phyloP scores from a whole-genome alignment of 2,797 vertebrate species.

The Basileuterus tristriatus region DNA sequence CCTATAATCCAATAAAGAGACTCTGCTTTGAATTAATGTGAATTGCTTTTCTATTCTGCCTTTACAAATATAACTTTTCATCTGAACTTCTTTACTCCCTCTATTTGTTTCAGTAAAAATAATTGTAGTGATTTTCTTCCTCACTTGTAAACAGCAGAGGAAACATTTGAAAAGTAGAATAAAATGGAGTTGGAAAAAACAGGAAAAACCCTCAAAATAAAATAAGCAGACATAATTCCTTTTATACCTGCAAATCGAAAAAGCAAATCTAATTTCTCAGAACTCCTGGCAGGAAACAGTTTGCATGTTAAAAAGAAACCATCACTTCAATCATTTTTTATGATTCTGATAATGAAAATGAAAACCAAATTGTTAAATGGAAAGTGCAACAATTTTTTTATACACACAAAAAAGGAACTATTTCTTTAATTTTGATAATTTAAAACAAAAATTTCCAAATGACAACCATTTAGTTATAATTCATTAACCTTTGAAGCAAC shows the following conservation, averaged over 20 bases:
- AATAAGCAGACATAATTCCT: slow-evolving; percentile 26
- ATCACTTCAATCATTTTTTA: slow-evolving; percentile 68
- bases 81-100: slow-evolving; percentile 58
- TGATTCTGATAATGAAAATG: slow-evolving; percentile 70
- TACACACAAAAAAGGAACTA: slow-evolving; percentile 42
- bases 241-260: slow-evolving; percentile 50
- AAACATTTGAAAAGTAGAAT: slow-evolving; percentile 21
- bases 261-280: slow-evolving; percentile 57
- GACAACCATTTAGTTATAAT: slow-evolving; percentile 64
- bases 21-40: slow-evolving; percentile 79
- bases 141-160: slow-evolving; percentile 33
- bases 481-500: slow-evolving; percentile 23
- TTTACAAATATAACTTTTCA: slow-evolving; percentile 72
- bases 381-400: slow-evolving; percentile 62
- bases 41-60: slow-evolving; percentile 62
- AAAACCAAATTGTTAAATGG: slow-evolving; percentile 67
- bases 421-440: slow-evolving; percentile 71
- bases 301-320: slow-evolving; percentile 70
- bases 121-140: slow-evolving; percentile 49
- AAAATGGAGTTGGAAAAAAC: background rate
- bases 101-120: slow-evolving; percentile 68
- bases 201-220: background rate
- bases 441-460: slow-evolving; percentile 72
- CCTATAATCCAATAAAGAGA: slow-evolving; percentile 82
- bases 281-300: slow-evolving; percentile 62